Evolutionary conservation across 2,113 vertebrate genomes (phyloP).

Genomic region (Australoheros scitulus): DNA sequence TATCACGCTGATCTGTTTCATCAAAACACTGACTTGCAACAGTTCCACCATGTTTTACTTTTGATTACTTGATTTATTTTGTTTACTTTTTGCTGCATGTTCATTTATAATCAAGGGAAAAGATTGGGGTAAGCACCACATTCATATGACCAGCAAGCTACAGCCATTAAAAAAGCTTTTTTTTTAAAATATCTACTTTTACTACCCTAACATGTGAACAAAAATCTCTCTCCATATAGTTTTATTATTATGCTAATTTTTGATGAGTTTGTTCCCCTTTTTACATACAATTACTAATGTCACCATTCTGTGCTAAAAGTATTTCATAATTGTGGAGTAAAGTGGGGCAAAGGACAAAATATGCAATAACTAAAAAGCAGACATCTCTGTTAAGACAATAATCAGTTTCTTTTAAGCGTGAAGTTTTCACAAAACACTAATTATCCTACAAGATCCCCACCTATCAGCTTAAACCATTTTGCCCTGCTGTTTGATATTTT

Average conservation of each 20-base stretch:
- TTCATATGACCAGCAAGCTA: constrained; percentile 30
- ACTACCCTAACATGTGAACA: not conserved
- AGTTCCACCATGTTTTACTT: not conserved
- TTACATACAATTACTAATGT: not conserved
- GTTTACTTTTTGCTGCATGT: constrained; percentile 37
- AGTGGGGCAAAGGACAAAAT: not conserved
- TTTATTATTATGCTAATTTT: not conserved
- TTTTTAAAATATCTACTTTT: not conserved
- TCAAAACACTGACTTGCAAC: constrained; percentile 10
- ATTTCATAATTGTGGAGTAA: not conserved
- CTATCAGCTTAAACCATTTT: not conserved
- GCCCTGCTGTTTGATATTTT: not conserved
- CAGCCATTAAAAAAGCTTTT: not conserved
- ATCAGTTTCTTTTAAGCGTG: not conserved
- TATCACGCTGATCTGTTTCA: constrained; percentile 5
- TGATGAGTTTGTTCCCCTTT: not conserved
- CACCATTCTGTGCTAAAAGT: not conserved
- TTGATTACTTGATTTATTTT: constrained; percentile 20
- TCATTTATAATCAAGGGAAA: constrained; percentile 32
- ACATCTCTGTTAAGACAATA: not conserved
- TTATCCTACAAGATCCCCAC: not conserved
- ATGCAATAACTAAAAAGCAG: constrained; percentile 18
- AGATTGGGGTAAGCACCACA: not conserved
- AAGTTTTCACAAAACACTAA: not conserved
- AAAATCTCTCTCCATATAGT: not conserved